Conservation (phyloP, 2,797 vertebrate genomes). For the Leuciscus waleckii region DNA sequence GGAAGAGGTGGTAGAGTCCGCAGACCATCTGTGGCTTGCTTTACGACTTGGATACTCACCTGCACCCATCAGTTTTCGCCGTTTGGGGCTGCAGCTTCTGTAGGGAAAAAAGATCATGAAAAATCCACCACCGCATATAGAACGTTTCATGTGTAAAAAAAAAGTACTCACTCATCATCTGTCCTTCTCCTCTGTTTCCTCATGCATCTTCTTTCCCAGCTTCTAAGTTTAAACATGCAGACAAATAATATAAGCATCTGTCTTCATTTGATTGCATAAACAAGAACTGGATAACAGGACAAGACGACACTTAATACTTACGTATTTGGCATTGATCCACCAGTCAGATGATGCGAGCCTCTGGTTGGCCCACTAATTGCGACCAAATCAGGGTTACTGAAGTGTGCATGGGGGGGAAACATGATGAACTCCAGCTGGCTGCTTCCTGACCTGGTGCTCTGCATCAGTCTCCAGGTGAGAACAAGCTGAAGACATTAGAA, state of each 20-base stretch:
- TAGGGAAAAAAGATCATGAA: slow-evolving; percentile 3
- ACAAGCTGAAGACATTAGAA: slow-evolving; percentile 26
- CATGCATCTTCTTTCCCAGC: slow-evolving; percentile 79
- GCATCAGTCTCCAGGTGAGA: slow-evolving; percentile 63
- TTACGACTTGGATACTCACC: slow-evolving; percentile 56
- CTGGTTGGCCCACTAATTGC: slow-evolving; percentile 69
- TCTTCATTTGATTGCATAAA: neutral
- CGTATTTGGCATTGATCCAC: slow-evolving; percentile 67
- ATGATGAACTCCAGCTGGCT: slow-evolving; percentile 71
- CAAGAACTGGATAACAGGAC: neutral
- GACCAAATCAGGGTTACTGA: slow-evolving; percentile 67
- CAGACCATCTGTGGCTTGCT: slow-evolving; percentile 60
- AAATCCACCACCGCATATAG: neutral
- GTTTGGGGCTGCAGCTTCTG: slow-evolving; percentile 80
- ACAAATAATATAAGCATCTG: slow-evolving; percentile 6
- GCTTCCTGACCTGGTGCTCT: slow-evolving; percentile 67
- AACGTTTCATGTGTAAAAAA: neutral
- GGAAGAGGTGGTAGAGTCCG: slow-evolving; percentile 49
- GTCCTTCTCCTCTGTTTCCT: slow-evolving; percentile 79
- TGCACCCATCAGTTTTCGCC: slow-evolving; percentile 72
- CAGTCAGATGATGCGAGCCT: slow-evolving; percentile 64
- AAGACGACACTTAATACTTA: slow-evolving; percentile 56
- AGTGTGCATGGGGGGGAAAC: slow-evolving; percentile 73
- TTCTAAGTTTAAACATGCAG: slow-evolving; percentile 63
- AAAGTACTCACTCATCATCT: slow-evolving; percentile 77